Evolutionary conservation across 2,888 invertebrate genomes (phyloP), one percentile per base, ranked within the genome.

Genomic region (Gymnosoma rotundatum): DNA sequence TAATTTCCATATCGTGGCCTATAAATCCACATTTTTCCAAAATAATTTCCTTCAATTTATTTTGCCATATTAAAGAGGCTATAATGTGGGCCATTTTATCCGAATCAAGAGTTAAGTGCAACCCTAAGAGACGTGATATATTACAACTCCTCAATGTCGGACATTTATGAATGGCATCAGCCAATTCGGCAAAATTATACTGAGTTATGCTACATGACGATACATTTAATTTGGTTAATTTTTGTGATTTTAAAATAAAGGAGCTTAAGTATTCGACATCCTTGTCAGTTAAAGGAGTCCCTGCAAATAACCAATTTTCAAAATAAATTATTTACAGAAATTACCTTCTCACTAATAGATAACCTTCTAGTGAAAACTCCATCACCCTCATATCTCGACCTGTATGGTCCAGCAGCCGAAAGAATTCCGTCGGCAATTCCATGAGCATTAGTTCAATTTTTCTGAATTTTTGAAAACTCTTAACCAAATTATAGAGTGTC

Each of bases 111-210:
- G 76, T 84, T 3, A 89, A 75, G 0, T 69, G 70, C 5, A 73
- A 69, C 0, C 88, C 87, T 32, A 90, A 14, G 1, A 92, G 42
- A 1, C 91, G 88, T 45, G 88, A 90, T 54, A 89, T 87, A 70
- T 89, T 85, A 2, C 92, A 74, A 4, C 74, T 75, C 0, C 78
- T 73, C 42, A 92, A 50, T 4, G 87, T 86, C 3, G 48, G 48
- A 3, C 91, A 92, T 42, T 91, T 90, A 50, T 90, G 58, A 2
- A 92, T 87, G 0, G 90, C 92, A 86, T 92, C 92, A 0, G 91
- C 92, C 6, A 92, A 48, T 3, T 88, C 69, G 5, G 90, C 88
- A 64, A 92, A 92, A 38, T 88, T 89, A n/a, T 87, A 89, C 70
- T 91, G 91, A 54, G 86, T 89, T 16, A 92, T 69, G 20, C 75